phyloP scores from a whole-genome alignment of 2,113 vertebrate species.

The Lamprologus sp. region DNA sequence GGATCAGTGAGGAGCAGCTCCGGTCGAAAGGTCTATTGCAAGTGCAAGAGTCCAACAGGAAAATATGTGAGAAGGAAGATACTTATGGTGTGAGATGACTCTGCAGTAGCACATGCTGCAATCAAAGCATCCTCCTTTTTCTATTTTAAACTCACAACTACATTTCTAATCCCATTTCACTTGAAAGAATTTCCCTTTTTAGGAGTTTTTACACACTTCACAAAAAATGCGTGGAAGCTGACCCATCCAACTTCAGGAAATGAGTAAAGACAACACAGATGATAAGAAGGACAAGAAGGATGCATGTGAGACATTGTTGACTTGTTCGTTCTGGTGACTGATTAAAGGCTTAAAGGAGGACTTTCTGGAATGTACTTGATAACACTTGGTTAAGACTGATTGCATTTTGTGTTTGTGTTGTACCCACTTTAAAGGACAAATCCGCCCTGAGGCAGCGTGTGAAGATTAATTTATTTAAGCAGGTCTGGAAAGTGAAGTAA shows the following conservation, averaged over 20 bases:
- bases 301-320: not conserved
- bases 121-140: not conserved
- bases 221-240: not conserved
- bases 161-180: not conserved
- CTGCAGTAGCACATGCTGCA: not conserved
- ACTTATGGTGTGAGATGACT: constrained; percentile 19
- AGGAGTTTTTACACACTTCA: not conserved
- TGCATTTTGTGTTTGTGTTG: not conserved
- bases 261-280: not conserved
- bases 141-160: not conserved
- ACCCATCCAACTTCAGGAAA: not conserved
- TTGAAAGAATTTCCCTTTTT: not conserved
- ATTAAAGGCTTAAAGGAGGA: not conserved
- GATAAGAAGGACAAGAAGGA: not conserved
- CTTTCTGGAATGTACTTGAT: not conserved
- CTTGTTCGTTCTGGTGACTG: not conserved
- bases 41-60: not conserved
- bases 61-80: not conserved
- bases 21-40: constrained; percentile 6
- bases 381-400: not conserved
- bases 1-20: not conserved
- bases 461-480: not conserved
- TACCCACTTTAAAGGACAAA: not conserved
- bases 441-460: not conserved
- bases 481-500: not conserved